phyloP scores from a whole-genome alignment of 35 echinoderm and acorn worm species.

The Eucidaris tribuloides region DNA sequence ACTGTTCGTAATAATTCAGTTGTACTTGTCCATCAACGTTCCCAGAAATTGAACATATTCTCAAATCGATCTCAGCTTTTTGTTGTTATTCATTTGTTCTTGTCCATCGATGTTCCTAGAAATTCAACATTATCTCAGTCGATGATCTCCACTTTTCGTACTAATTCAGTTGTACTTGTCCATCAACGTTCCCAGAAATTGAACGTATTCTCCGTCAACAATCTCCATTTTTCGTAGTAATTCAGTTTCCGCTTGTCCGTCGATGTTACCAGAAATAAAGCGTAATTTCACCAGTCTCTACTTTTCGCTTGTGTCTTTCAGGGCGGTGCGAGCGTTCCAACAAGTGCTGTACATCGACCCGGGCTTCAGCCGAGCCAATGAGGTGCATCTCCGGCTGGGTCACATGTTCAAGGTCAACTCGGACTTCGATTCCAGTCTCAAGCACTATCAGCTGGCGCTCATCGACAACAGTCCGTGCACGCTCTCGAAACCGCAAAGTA shows the following conservation, averaged over 20 bases:
- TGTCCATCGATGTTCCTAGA: background rate
- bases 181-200: background rate
- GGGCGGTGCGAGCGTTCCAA: slow-evolving; percentile 99
- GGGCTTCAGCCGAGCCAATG: slow-evolving; percentile 93
- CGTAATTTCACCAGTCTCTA: background rate
- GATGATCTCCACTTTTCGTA: background rate
- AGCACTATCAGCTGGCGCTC: slow-evolving; percentile 93
- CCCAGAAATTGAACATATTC: background rate
- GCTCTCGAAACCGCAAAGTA: slow-evolving; percentile 92
- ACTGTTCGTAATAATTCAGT: background rate
- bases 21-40: background rate
- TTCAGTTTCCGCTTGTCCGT: background rate
- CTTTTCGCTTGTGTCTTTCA: slow-evolving; percentile 41
- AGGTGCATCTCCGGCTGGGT: slow-evolving; percentile 95
- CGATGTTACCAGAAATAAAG: background rate
- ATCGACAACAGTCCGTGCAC: slow-evolving; percentile 85
- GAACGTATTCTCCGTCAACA: background rate
- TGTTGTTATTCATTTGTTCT: background rate
- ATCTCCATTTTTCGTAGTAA: background rate
- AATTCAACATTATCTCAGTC: background rate
- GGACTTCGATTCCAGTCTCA: slow-evolving; percentile 94
- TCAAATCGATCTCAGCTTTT: background rate
- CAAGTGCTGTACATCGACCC: slow-evolving; percentile 97
- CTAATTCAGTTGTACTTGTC: background rate
- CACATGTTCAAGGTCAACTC: slow-evolving; percentile 99